Percentiles rank a stretch among this genome's conserved stretches.
phyloP scores from a whole-genome alignment of 92 coral and sea anemone species.

The Diadumene lineata region DNA sequence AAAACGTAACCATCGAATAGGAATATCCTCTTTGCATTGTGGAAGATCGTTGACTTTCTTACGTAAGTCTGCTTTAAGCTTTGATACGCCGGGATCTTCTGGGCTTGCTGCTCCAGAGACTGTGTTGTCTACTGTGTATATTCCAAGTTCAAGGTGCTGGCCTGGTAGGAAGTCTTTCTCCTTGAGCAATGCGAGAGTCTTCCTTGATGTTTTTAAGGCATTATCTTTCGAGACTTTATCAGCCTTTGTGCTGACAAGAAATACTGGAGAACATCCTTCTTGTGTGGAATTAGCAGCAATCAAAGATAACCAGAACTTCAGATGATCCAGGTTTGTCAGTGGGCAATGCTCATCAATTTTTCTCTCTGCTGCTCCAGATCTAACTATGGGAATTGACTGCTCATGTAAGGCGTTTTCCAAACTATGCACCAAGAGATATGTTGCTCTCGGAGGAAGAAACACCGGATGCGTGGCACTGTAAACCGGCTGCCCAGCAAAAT shows the following conservation, averaged over 20 bases:
- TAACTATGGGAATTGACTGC: conserved; percentile 42
- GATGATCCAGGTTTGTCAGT: conserved; percentile 49
- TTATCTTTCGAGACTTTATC: conserved; percentile 36
- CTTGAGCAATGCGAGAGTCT: conserved; percentile 14
- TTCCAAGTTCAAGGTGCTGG: conserved; percentile 4
- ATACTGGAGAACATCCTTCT: neutral
- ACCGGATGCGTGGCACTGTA: conserved; percentile 69
- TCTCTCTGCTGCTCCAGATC: conserved; percentile 29
- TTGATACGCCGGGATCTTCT: conserved; percentile 23
- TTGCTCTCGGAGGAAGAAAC: conserved; percentile 56
- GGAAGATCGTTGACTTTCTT: conserved; percentile 19
- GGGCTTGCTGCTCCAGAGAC: conserved; percentile 20
- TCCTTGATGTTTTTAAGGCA: conserved; percentile 17
- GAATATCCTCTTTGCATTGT: conserved; percentile 13
- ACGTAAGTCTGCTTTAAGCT: conserved; percentile 20
- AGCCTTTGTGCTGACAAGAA: conserved; percentile 57
- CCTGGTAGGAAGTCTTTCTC: conserved; percentile 9
- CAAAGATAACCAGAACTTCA: conserved; percentile 66
- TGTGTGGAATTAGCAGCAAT: conserved; percentile 26
- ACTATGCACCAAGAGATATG: conserved; percentile 53
- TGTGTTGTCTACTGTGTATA: conserved; percentile 61
- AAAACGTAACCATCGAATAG: conserved; percentile 31
- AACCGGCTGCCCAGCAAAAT: conserved; percentile 72
- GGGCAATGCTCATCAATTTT: conserved; percentile 28
- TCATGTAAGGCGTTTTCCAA: conserved; percentile 39